A percentile compares a stretch with the other conserved stretches of the same genome.
Conservation (phyloP, 2,113 vertebrate species). For the Dendropsophus ebraccatus region DNA sequence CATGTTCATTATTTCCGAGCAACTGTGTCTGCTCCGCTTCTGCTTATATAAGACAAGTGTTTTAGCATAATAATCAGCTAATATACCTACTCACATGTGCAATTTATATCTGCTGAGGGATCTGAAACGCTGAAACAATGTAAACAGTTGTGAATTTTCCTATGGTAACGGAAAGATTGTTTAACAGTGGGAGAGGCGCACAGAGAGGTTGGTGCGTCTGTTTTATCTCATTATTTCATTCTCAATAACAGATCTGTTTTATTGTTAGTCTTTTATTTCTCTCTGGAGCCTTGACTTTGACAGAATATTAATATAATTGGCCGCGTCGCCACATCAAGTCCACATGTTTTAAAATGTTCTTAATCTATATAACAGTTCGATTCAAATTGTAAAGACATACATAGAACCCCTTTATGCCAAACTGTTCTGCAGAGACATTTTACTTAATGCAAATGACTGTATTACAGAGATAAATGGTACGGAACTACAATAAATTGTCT, state of each 20-base stretch:
- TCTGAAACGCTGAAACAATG: constrained; percentile 69
- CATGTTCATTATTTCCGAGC: constrained; percentile 23
- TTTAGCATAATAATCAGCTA: constrained; percentile 36
- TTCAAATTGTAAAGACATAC: not conserved
- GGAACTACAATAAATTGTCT: too few species aligned
- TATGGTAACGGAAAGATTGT: constrained; percentile 67
- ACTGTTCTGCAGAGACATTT: not conserved
- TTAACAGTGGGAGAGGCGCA: constrained; percentile 66
- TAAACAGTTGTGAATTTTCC: constrained; percentile 71
- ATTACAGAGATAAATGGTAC: too few species aligned
- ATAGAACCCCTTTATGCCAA: not conserved
- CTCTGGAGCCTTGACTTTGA: constrained; percentile 63
- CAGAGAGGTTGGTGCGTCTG: constrained; percentile 64
- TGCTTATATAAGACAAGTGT: constrained; percentile 37
- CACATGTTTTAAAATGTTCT: constrained; percentile 52
- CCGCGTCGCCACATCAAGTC: constrained; percentile 66
- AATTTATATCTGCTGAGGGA: constrained; percentile 61
- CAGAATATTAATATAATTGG: constrained; percentile 65
- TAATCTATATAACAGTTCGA: constrained; percentile 59
- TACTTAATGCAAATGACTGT: not conserved
- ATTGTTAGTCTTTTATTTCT: constrained; percentile 63
- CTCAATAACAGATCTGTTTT: constrained; percentile 60
- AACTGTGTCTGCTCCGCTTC: constrained; percentile 2
- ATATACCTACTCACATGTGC: constrained; percentile 46
- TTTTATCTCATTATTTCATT: constrained; percentile 65